A percentile compares a stretch with the other conserved stretches of the same genome.
Evolutionary conservation across 2,797 vertebrate genomes (phyloP).

Genomic region (Periparus ater): DNA sequence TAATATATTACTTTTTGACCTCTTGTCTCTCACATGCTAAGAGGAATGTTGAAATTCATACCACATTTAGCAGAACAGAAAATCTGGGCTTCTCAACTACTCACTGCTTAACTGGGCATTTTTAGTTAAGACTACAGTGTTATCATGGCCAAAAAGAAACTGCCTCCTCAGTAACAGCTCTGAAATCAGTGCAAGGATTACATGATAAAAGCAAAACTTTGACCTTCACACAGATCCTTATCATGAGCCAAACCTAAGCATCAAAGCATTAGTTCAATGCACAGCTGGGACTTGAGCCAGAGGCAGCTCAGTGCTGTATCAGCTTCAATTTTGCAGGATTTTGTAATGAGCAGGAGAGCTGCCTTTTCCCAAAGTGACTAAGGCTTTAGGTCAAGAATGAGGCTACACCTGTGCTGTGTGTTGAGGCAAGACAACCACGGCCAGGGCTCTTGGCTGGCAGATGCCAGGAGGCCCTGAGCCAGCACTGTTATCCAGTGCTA

Average conservation of each 20-base stretch:
- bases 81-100: neutral
- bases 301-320: neutral
- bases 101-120: neutral
- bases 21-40: neutral
- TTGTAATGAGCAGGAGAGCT: neutral
- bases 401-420: neutral
- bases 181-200: neutral
- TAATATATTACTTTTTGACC: neutral
- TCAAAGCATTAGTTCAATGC: neutral
- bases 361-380: neutral
- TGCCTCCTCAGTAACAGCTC: neutral
- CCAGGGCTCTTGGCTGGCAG: neutral
- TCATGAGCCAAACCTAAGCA: neutral
- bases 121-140: neutral
- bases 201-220: neutral
- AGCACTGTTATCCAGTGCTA: neutral
- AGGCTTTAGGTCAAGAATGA: neutral
- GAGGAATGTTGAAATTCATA: neutral
- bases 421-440: neutral
- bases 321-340: neutral
- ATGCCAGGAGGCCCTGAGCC: neutral
- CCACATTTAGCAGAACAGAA: neutral
- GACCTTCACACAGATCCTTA: neutral
- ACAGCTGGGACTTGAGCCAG: neutral
- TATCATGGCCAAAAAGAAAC: neutral